These are phyloP conservation scores for Saturnia japonica DNA, from an alignment of 2,888 invertebrate species.

Conservation along the genomic window DNA sequence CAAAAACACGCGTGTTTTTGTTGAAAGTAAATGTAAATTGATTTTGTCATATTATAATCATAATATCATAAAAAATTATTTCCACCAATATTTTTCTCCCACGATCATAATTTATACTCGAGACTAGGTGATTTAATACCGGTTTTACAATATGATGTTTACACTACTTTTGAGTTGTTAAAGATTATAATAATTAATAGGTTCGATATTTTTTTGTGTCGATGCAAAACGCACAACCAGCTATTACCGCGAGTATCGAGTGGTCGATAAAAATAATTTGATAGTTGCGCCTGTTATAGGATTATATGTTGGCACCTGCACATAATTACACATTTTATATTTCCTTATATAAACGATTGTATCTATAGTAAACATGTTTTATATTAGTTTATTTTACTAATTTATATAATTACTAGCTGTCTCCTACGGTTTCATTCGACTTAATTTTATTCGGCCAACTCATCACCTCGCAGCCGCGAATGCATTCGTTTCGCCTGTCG, in stretches of 20 bases:
- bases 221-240: slow-evolving; percentile 57
- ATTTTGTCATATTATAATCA: slow-evolving; percentile 37
- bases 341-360: not conserved
- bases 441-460: no score
- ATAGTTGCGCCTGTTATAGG: slow-evolving; percentile 69
- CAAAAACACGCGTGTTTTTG: slow-evolving; percentile 38
- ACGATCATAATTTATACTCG: slow-evolving; percentile 50
- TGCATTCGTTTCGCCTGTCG: no score
- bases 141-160: slow-evolving; percentile 60
- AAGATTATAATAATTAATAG: slow-evolving; percentile 61
- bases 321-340: slow-evolving; percentile 17
- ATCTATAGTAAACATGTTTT: not conserved
- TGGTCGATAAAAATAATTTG: slow-evolving; percentile 69
- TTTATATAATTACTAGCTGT: no score
- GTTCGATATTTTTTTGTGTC: slow-evolving; percentile 64
- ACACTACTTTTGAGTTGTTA: slow-evolving; percentile 60
- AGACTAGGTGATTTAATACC: slow-evolving; percentile 56
- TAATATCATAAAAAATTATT: slow-evolving; percentile 36
- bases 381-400: not conserved
- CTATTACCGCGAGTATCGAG: slow-evolving; percentile 65
- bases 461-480: no score
- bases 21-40: slow-evolving; percentile 52
- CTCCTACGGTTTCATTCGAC: no score
- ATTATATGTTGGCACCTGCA: slow-evolving; percentile 27
- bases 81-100: slow-evolving; percentile 42